A percentile compares a stretch with the other conserved stretches of the same genome.
These are phyloP conservation scores for Chrysogorgia sp. DNA, from an alignment of 92 coral and sea anemone species.

Conservation along the genomic window DNA sequence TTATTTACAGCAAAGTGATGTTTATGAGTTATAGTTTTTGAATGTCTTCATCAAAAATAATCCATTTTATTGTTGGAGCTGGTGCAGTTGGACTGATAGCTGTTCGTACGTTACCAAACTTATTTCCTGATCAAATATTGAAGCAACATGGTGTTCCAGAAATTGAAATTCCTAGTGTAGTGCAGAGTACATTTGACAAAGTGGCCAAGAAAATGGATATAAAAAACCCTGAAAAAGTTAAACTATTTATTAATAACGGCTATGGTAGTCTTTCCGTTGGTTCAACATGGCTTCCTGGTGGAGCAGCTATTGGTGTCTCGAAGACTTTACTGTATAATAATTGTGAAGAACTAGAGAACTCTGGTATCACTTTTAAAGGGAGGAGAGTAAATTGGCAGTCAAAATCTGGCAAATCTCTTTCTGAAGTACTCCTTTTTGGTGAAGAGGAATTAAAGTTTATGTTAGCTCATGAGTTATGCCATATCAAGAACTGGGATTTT, in stretches of 20 bases:
- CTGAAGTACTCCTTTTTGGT: conserved; percentile 68
- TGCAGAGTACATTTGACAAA: conserved; percentile 62
- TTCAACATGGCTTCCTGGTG: conserved; percentile 85
- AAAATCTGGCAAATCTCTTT: conserved; percentile 69
- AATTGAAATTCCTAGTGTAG: conserved; percentile 61
- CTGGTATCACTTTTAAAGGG: conserved; percentile 69
- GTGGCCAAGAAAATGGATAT: conserved; percentile 70
- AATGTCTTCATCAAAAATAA: conserved; percentile 36
- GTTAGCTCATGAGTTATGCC: conserved; percentile 86
- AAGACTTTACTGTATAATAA: conserved; percentile 75
- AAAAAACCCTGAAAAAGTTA: conserved; percentile 63
- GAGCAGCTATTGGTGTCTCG: conserved; percentile 92
- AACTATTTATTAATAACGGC: conserved; percentile 78
- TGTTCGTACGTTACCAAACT: conserved; percentile 18
- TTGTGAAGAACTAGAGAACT: conserved; percentile 65
- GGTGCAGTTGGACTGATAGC: conserved; percentile 11
- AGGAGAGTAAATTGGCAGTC: conserved; percentile 67
- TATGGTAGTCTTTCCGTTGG: conserved; percentile 87
- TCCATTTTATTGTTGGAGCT: conserved; percentile 17
- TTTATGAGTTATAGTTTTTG: neutral
- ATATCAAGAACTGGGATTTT: conserved; percentile 68
- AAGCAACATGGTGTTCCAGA: conserved; percentile 39
- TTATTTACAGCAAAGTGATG: too few relatives aligned
- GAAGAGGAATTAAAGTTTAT: conserved; percentile 84
- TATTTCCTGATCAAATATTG: neutral